Evolutionary conservation across 2,797 vertebrate genomes (phyloP).

Genomic region (Pipistrellus pipistrellus): DNA sequence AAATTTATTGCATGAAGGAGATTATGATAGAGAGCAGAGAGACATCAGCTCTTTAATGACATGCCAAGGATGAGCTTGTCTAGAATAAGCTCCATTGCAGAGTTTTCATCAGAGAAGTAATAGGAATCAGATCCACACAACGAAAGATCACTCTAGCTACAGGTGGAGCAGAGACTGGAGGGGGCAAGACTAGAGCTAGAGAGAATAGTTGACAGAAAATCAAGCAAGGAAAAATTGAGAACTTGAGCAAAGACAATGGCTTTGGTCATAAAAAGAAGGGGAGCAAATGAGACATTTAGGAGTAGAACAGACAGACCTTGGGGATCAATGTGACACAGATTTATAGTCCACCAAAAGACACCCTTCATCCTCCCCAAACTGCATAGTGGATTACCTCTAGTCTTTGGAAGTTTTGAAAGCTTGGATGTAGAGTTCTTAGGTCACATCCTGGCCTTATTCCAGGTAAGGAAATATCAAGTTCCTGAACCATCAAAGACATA

Average conservation of each 20-base stretch:
- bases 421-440: conserved; percentile 32
- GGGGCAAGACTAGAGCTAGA: background rate
- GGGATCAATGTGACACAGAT: background rate
- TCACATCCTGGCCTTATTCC: background rate
- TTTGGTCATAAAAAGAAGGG: background rate
- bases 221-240: conserved; percentile 43
- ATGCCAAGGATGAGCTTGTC: background rate
- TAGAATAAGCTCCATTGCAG: background rate
- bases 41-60: background rate
- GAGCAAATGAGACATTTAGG: background rate
- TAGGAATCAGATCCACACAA: background rate
- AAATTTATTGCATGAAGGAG: background rate
- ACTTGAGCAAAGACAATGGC: background rate
- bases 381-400: background rate
- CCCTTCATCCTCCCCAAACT: background rate
- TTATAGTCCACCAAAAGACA: background rate
- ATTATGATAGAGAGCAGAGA: background rate
- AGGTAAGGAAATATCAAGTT: background rate
- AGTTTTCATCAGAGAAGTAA: background rate
- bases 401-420: conserved; percentile 1
- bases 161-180: background rate
- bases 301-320: background rate
- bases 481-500: background rate
- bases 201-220: conserved; percentile 20
- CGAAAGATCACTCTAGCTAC: background rate